These are phyloP conservation scores for Neosalanx taihuensis DNA, from an alignment of 2,797 vertebrate species.

Conservation along the genomic window DNA sequence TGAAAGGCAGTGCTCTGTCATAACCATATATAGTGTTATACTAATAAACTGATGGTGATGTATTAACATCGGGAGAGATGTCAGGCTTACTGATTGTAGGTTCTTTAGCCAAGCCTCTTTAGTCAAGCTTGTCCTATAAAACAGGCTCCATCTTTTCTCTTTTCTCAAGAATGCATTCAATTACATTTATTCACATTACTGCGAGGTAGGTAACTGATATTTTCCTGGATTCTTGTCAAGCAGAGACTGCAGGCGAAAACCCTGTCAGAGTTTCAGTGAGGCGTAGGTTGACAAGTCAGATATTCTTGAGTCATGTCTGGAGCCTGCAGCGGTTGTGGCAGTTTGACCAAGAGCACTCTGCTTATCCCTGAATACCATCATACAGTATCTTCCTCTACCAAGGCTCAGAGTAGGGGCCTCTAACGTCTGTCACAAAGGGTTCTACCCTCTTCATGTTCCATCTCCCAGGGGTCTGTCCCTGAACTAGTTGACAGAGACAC, in stretches of 20 bases:
- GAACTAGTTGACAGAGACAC: slow-evolving; percentile 4
- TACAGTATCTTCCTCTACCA: background rate
- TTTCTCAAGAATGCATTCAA: background rate
- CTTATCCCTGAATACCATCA: background rate
- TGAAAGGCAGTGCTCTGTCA: background rate
- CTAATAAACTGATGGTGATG: background rate
- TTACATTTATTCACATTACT: background rate
- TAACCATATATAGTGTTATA: background rate
- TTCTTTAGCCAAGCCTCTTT: too few relatives aligned
- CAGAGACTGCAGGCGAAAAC: too few relatives aligned
- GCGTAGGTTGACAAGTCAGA: too few relatives aligned
- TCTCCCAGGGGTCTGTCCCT: background rate
- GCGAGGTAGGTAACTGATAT: too few relatives aligned
- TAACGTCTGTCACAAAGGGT: background rate
- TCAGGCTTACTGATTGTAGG: too few relatives aligned
- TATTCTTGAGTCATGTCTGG: too few relatives aligned
- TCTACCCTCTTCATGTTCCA: background rate
- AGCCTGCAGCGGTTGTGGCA: too few relatives aligned
- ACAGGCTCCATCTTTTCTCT: too few relatives aligned
- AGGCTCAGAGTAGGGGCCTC: background rate
- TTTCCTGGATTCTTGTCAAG: too few relatives aligned
- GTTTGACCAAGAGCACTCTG: background rate
- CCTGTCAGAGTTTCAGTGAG: too few relatives aligned
- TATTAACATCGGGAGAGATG: background rate
- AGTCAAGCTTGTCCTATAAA: too few relatives aligned